phyloP scores from a whole-genome alignment of 2,888 invertebrate genomes.

The Agrochola lota region DNA sequence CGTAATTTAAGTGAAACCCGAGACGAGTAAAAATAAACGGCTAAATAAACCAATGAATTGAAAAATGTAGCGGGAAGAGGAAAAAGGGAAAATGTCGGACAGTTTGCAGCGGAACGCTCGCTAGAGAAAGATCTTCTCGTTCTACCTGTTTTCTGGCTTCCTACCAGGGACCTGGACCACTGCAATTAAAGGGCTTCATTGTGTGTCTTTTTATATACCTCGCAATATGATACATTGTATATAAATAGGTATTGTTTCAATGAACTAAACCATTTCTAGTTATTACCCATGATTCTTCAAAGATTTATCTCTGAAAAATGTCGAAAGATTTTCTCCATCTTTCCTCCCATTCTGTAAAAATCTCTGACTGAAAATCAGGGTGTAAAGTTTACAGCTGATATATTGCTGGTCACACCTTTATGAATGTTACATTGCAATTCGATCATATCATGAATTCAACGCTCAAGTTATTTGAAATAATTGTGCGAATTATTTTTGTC shows the following conservation, averaged over 20 bases:
- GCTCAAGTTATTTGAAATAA: not conserved
- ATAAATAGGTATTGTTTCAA: not conserved
- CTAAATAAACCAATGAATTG: constrained; percentile 63
- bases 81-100: constrained; percentile 32
- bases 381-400: not conserved
- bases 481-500: not conserved
- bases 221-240: too few relatives aligned
- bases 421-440: not conserved
- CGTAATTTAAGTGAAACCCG: constrained; percentile 62
- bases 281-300: not conserved
- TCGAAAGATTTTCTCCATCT: too few relatives aligned
- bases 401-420: not conserved
- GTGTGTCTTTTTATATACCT: not conserved
- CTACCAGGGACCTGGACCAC: not conserved
- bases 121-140: constrained; percentile 17
- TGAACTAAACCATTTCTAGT: too few relatives aligned
- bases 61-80: constrained; percentile 49
- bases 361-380: not conserved
- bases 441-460: not conserved
- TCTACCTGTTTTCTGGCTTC: constrained; percentile 18
- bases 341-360: not conserved
- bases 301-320: too few relatives aligned
- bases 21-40: constrained; percentile 61
- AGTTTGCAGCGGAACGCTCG: constrained; percentile 20
- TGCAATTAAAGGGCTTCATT: constrained; percentile 12